Percentiles rank a stretch among this genome's conserved stretches.
These are phyloP conservation scores for Hyposoter didymator DNA, from an alignment of 2,888 invertebrate species.

Conservation along the genomic window DNA sequence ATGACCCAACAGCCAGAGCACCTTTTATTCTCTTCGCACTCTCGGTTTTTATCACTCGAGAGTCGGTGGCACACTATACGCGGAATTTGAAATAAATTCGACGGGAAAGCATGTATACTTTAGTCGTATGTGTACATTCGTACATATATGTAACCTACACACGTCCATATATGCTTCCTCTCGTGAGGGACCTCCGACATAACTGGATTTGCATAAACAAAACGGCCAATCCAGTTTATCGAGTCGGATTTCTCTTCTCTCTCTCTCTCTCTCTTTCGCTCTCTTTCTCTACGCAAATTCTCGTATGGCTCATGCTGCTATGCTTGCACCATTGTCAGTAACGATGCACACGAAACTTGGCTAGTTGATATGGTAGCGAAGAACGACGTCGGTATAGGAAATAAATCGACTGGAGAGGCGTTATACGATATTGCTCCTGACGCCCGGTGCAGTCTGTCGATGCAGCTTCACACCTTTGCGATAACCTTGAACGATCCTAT, in stretches of 20 bases:
- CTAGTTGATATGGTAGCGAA: conserved; percentile 20
- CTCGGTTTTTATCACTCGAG: conserved; percentile 23
- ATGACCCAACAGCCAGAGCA: conserved; percentile 49
- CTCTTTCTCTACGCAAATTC: conserved; percentile 31
- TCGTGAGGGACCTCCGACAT: conserved; percentile 43
- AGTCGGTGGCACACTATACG: conserved; percentile 42
- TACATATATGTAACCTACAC: not conserved
- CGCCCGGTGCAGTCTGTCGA: conserved; percentile 4
- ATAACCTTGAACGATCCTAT: not conserved
- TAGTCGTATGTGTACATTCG: not conserved
- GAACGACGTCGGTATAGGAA: conserved; percentile 17
- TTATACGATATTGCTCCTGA: conserved; percentile 8
- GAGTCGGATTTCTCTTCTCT: conserved; percentile 69
- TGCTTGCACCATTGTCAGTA: conserved; percentile 36
- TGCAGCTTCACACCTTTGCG: not conserved
- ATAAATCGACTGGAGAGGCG: not conserved
- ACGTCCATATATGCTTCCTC: not conserved
- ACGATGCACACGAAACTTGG: conserved; percentile 31
- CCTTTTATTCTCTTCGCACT: conserved; percentile 18
- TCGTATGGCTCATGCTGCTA: conserved; percentile 26
- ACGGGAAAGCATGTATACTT: conserved; percentile 45
- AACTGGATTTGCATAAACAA: conserved; percentile 77
- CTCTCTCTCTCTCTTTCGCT: conserved; percentile 25
- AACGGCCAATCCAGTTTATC: conserved; percentile 78
- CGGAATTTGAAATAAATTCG: conserved; percentile 58